Base-by-base conservation (phyloP, 2,888 invertebrate genomes). In the Acleris cristana region DNA sequence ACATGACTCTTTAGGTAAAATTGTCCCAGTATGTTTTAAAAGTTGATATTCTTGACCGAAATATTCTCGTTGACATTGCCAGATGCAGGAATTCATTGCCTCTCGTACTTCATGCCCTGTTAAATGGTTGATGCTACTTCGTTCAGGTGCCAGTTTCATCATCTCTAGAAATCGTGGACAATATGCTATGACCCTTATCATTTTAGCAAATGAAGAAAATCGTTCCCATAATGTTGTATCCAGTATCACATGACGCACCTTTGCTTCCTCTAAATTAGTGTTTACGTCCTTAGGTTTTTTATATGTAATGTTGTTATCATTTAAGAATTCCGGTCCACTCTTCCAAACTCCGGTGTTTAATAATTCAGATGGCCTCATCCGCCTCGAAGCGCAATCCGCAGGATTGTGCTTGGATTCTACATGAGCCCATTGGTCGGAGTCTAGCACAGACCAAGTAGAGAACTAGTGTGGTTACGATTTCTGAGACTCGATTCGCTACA, bases 131-230 rank as follows among this genome's bases (percentile, higher is more conserved):
- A 16, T 14, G 44, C 44, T 5, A 16, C 44, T 12, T 16, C 44
- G 14, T 44, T 44, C 44, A 14, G 16, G 16, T 44, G 12, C 44
- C 44, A 16, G 14, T 44, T 44, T 44, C 2, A 44, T 12, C 16
- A 44, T 14, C 14, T 44, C 30, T 60, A 18, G 23, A 49, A 51
- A 26, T 52, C 60, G 19, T 34, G 26, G n/a, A 59, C 59, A 59
- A 19, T 44, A 59, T 19, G 59, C 49, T 44, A 59, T 26, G 10
- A 59, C 48, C 45, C 59, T 44, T 18, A 59, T 21, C 21, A 59
- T 21, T 59, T 48, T 49, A 16, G 44, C 21, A 12, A 48, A 10
- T n/a, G 59, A 59, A 19, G 49, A 59, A 21, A 19, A 59, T 21
- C 44, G 34, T 2, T 16, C 44, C 59, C 59, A 59, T 19, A 59